Conservation (phyloP, 1,140 invertebrate genomes). For the Coelopa frigida region DNA sequence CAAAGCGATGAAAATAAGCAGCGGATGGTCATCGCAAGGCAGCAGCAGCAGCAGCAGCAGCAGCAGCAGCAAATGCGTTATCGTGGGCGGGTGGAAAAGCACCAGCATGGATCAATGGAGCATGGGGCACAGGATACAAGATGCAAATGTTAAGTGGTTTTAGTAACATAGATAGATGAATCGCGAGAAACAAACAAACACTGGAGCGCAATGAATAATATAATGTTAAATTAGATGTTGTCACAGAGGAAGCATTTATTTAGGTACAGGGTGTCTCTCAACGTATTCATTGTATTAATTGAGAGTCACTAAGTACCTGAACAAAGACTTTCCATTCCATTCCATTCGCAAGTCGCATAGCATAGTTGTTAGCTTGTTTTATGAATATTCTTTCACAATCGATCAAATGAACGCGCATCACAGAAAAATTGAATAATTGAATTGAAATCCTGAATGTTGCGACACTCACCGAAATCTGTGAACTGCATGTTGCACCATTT, state of each 20-base stretch:
- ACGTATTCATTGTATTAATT: conserved; percentile 47
- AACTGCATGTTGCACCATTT: conserved; percentile 68
- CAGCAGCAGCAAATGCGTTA: too few species aligned
- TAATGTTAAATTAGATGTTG: too few species aligned
- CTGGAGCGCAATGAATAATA: too few species aligned
- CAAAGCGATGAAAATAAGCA: conserved; percentile 70
- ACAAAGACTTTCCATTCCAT: conserved; percentile 28
- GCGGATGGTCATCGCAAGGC: too few species aligned
- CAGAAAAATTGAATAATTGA: background rate
- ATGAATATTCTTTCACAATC: conserved; percentile 2
- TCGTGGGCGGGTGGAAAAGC: too few species aligned
- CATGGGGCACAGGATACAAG: too few species aligned
- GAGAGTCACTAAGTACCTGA: conserved; percentile 82
- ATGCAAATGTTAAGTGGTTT: background rate
- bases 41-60: too few species aligned
- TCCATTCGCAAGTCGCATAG: background rate
- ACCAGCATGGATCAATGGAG: too few species aligned
- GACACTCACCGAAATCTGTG: conserved; percentile 44
- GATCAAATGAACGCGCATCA: background rate
- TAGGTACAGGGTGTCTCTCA: conserved; percentile 52
- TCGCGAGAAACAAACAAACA: too few species aligned
- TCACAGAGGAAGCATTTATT: conserved; percentile 14
- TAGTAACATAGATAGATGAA: background rate
- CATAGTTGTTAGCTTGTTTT: conserved; percentile 5
- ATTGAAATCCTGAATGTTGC: background rate